Base-by-base conservation (phyloP, 2,888 invertebrate genomes). In the Caenorhabditis sp. region DNA sequence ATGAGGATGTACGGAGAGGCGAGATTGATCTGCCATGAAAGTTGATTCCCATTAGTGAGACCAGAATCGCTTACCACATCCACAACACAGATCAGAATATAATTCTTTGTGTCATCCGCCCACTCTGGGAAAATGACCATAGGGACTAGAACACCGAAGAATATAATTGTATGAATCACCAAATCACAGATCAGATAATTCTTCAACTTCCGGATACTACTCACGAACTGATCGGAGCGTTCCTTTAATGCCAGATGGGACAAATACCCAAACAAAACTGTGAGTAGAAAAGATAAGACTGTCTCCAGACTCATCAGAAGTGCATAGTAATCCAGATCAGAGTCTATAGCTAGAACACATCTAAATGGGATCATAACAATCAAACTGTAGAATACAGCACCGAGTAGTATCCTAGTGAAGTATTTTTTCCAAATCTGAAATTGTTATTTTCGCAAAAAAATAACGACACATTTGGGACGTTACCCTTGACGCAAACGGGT, bases 341-440 rank as follows among this genome's bases (percentile, higher is more conserved):
- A n/a, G 31, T 28, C n/a, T 19, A 35, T 56, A 3, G 28, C 19
- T 4, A n/a, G 14, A 16, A n/a, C n/a, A 31, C 19, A 54, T 24
- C 3, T 16, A 14, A 44, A 63, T 7, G 63, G 63, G 41, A 63
- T 41, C 14, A 41, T 63, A 28, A 44, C 10, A 24, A 22, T 1
- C 4, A 63, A 5, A 28, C 63, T 63, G n/a, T 63, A 63, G 6
- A 22, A 4, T 7, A 63, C 24, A 12, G 63, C 26, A 8, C 3
- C 8, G 24, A 63, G 5, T 16, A 63, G 22, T 7, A 44, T 44
- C 1, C 12, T 19, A 2, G 2, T 2, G n/a, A 28, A 63, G 1
- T 35, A n/a, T 19, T 58, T 58, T 16, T n/a, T 58, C 58, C 58
- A 58, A 58, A 51, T 31, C 66, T 68, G 66, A n/a, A 68, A 35